Percentiles rank a stretch among this genome's conserved stretches.
phyloP scores from a whole-genome alignment of 1,140 invertebrate species.

The Andrena cerasifolii region DNA sequence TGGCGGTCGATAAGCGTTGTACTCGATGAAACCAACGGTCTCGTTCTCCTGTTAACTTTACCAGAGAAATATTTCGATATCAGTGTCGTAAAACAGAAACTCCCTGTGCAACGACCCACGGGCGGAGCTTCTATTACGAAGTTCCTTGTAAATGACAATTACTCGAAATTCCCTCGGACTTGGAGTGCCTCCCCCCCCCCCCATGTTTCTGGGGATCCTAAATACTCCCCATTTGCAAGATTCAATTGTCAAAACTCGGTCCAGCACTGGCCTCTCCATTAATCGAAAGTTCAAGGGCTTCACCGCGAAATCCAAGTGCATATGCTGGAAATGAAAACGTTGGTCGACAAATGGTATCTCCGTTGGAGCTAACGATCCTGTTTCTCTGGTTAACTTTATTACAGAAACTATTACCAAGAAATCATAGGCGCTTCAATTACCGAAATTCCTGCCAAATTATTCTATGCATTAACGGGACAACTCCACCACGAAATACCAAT shows the following conservation, averaged over 20 bases:
- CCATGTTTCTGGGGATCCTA: background rate
- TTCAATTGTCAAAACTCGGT: slow-evolving; percentile 8
- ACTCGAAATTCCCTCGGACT: slow-evolving; percentile 14
- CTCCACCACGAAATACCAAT: background rate
- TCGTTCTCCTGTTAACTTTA: slow-evolving; percentile 5
- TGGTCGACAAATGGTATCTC: background rate
- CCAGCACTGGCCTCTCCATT: background rate
- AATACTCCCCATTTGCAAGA: slow-evolving; percentile 1
- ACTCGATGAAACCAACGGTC: background rate
- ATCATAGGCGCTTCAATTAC: slow-evolving; percentile 25
- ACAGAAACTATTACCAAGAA: background rate
- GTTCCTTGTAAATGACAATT: slow-evolving; percentile 19
- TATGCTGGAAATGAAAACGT: background rate
- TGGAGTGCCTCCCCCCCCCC: background rate
- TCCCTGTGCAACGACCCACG: background rate
- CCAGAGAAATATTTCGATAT: slow-evolving; percentile 4
- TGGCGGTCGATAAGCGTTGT: background rate
- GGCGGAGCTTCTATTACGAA: slow-evolving; percentile 10
- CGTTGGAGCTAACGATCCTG: background rate
- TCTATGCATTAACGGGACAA: slow-evolving; percentile 26
- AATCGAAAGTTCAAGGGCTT: slow-evolving; percentile 1
- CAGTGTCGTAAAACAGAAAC: slow-evolving; percentile 13
- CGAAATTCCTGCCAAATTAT: slow-evolving; percentile 6
- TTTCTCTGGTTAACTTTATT: background rate
- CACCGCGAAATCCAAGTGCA: background rate